Base-by-base conservation (phyloP, 1,140 invertebrate genomes). In the Cecropterus lyciades region DNA sequence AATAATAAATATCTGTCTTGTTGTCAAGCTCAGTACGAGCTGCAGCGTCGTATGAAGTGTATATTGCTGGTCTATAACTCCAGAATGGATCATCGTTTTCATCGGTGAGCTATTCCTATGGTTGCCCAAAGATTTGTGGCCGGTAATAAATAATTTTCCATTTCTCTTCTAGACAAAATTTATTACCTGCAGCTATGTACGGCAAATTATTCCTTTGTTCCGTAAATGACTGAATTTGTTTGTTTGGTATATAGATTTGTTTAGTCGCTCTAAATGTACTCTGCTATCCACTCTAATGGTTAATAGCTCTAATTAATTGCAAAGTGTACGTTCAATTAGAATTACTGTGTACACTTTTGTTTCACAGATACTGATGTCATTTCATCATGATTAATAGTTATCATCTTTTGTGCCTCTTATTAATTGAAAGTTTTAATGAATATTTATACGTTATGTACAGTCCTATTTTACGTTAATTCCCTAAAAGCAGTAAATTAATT, bases 91-190 rank as follows among this genome's bases (percentile, higher is more conserved):
- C 46, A 63, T 63, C 48, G 59, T 63, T 51, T 63, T 63, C 59
- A 63, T 63, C 46, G 37, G 16, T 63, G 33, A 51, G 43, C 48
- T 63, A 63, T 63, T 63, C 48, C 45, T 62, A 27, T 52, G 55
- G 20, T 43, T 17, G 13, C 46, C n/a, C 30, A 15, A 63, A 63
- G 59, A 63, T 63, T 63, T 63, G 59, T 63, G 59, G n/a, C 16
- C 48, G 59, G 20, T 33, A 63, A 63, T 63, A 63, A 63, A 63
- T 63, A 63, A 63, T 63, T 63, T 63, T 63, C 46, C 59, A 63
- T 63, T 63, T 17, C 59, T 27, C 59, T 63, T 63, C 48, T 14
- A 63, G 46, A 63, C 46, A 63, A 42, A 63, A 63, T 63, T 63
- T 63, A 63, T 63, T 63, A 63, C 59, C 48, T 63, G 59, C 46